Conservation (phyloP, 2,888 invertebrate species). For the Acrocera orbiculus region DNA sequence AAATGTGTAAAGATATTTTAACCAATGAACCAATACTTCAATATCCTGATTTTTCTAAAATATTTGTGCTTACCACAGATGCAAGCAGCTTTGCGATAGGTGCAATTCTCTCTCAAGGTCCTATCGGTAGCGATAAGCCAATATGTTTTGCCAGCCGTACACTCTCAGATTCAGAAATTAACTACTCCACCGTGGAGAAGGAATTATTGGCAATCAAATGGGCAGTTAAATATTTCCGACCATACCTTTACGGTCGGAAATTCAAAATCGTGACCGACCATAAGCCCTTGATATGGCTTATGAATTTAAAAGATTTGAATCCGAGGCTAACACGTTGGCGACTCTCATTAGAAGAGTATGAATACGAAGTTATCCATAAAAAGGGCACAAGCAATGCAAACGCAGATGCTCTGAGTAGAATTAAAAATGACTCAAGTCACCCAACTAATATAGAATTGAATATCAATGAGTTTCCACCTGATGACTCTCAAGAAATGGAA, state of each 20-base stretch:
- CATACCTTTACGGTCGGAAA: slow-evolving; percentile 19
- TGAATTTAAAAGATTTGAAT: too few relatives aligned
- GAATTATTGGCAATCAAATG: slow-evolving; percentile 18
- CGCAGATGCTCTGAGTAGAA: too few relatives aligned
- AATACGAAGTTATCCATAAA: too few relatives aligned
- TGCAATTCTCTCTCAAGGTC: slow-evolving; percentile 16
- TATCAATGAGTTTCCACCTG: neutral
- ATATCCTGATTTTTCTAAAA: slow-evolving; percentile 21
- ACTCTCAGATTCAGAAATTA: slow-evolving; percentile 11
- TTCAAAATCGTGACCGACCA: neutral
- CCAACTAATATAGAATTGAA: too few relatives aligned
- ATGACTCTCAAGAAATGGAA: too few relatives aligned
- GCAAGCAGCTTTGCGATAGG: slow-evolving; percentile 16
- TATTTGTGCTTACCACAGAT: slow-evolving; percentile 18
- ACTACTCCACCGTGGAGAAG: slow-evolving; percentile 18
- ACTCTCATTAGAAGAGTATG: too few relatives aligned
- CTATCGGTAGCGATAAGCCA: slow-evolving; percentile 15
- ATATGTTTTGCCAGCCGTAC: slow-evolving; percentile 18
- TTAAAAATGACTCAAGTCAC: too few relatives aligned
- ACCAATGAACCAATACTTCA: slow-evolving; percentile 19
- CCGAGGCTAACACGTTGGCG: too few relatives aligned
- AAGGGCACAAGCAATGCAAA: too few relatives aligned
- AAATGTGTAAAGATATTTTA: slow-evolving; percentile 5
- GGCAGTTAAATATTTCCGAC: slow-evolving; percentile 20
- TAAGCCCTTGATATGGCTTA: slow-evolving; percentile 15